Conservation (phyloP, 2,888 invertebrate species). For the Sesia bembeciformis region DNA sequence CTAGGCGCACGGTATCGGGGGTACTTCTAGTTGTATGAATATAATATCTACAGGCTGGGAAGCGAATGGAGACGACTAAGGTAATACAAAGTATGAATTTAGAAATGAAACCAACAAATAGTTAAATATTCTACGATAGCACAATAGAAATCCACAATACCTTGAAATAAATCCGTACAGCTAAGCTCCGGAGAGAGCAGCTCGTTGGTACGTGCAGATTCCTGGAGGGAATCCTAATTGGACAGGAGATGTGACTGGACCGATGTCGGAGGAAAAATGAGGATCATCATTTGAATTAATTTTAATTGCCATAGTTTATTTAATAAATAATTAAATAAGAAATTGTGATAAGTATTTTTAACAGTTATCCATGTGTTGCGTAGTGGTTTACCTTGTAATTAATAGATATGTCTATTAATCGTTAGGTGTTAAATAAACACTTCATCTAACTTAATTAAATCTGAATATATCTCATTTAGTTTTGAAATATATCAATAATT, state of each 20-base stretch:
- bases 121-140: neutral
- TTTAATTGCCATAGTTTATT: neutral
- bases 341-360: neutral
- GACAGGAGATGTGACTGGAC: neutral
- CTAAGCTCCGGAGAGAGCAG: neutral
- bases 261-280: neutral
- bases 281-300: neutral
- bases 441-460: too few species aligned
- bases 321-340: neutral
- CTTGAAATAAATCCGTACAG: neutral
- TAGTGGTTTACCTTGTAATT: too few species aligned
- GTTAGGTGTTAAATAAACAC: too few species aligned
- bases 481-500: too few species aligned
- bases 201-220: neutral
- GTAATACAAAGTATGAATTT: too few species aligned
- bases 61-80: too few species aligned
- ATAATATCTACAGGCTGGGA: too few species aligned
- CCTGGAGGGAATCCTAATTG: neutral
- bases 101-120: neutral
- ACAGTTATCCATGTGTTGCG: too few species aligned
- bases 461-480: too few species aligned
- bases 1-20: too few species aligned
- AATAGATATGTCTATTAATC: too few species aligned
- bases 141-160: neutral
- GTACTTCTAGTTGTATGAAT: too few species aligned